A percentile compares a stretch with the other conserved stretches of the same genome.
Conservation (phyloP, 35 echinoderm and acorn worm genomes). For the Heliocidaris tuberculata region DNA sequence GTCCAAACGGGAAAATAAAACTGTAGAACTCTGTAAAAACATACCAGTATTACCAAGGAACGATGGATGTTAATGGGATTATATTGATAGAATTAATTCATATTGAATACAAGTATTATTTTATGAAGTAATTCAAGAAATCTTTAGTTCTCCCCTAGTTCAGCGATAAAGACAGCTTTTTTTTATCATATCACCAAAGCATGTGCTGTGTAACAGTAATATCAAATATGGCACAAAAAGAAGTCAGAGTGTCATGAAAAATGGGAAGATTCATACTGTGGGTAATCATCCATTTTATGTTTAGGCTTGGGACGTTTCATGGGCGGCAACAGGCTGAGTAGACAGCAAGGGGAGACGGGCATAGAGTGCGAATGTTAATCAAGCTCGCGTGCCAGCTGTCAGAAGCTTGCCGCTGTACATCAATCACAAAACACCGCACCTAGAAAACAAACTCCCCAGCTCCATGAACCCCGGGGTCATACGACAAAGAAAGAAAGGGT, state of each 20-base stretch:
- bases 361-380: constrained; percentile 30
- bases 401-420: constrained; percentile 22
- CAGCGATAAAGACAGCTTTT: not conserved
- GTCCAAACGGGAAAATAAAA: not conserved
- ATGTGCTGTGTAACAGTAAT: not conserved
- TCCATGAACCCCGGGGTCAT: constrained; percentile 30
- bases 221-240: not conserved
- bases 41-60: no score
- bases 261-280: not conserved
- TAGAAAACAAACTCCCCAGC: constrained; percentile 47
- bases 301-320: not conserved
- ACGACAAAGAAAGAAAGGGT: not conserved
- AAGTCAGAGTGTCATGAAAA: not conserved
- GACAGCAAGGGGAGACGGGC: not conserved
- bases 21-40: no score
- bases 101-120: no score
- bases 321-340: not conserved
- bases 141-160: no score
- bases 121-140: no score
- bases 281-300: not conserved
- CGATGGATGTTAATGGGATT: no score
- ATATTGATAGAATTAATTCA: no score
- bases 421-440: constrained; percentile 51
- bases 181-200: not conserved
- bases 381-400: constrained; percentile 51